Percentiles rank a stretch among this genome's conserved stretches.
Conservation (phyloP, 2,797 vertebrate genomes). For the Columba guinea region DNA sequence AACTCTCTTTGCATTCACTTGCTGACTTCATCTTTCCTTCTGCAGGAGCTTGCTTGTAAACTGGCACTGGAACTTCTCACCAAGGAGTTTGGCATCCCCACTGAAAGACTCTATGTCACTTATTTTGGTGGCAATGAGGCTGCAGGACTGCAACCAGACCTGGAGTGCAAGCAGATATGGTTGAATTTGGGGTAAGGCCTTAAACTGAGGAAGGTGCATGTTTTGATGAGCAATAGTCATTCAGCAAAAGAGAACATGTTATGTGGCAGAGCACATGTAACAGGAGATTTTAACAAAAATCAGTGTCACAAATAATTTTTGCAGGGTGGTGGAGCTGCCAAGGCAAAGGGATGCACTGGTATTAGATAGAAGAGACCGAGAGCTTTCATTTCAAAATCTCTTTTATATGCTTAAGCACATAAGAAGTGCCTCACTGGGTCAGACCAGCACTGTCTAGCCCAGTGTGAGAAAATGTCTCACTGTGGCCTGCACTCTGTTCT, state of each 20-base stretch:
- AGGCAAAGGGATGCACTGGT: neutral
- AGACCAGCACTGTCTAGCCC: neutral
- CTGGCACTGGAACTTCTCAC: conserved; percentile 95
- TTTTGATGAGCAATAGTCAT: neutral
- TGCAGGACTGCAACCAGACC: conserved; percentile 91
- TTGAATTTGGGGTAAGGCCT: conserved; percentile 89
- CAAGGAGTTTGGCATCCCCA: conserved; percentile 89
- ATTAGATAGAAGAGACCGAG: neutral
- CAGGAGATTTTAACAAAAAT: neutral
- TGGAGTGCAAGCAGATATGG: conserved; percentile 98
- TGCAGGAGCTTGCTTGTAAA: conserved; percentile 92
- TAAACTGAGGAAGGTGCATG: neutral
- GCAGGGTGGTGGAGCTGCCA: neutral
- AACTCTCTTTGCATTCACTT: neutral
- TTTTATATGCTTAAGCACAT: neutral
- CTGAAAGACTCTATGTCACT: conserved; percentile 94
- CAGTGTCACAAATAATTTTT: neutral
- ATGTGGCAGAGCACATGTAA: neutral
- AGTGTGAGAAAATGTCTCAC: neutral
- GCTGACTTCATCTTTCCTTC: neutral
- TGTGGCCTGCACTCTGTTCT: neutral
- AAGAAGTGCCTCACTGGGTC: neutral
- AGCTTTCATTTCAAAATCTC: neutral
- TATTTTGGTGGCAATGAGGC: conserved; percentile 92
- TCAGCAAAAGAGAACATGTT: neutral